Percentiles rank a stretch among this genome's conserved stretches.
Conservation (phyloP, 2,797 vertebrate species). For the Spinus olivaceus region DNA sequence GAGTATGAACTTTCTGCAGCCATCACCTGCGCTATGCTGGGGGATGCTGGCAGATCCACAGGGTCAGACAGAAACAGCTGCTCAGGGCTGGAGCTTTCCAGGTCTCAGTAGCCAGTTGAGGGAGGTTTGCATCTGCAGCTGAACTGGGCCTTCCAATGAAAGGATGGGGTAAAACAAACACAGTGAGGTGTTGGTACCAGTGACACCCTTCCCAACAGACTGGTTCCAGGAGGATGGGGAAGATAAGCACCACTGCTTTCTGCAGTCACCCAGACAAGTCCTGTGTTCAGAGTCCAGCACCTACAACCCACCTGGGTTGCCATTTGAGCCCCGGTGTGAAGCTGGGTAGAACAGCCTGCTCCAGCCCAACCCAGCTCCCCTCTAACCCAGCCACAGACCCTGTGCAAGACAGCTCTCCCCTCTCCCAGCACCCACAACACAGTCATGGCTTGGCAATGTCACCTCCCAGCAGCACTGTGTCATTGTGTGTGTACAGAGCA, state of each 20-base stretch:
- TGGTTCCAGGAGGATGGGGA: not conserved
- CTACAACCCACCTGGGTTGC: not conserved
- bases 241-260: not conserved
- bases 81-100: not conserved
- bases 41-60: not conserved
- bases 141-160: not conserved
- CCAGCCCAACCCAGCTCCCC: not conserved
- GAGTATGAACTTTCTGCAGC: not conserved
- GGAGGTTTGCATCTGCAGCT: not conserved
- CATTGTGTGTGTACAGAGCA: not conserved
- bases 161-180: not conserved
- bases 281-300: not conserved
- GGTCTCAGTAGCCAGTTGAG: not conserved
- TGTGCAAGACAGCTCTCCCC: not conserved
- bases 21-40: not conserved
- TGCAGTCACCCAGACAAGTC: not conserved
- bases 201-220: not conserved
- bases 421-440: not conserved
- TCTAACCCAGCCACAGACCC: not conserved
- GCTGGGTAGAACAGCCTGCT: not conserved
- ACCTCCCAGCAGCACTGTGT: not conserved
- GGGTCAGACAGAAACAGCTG: not conserved
- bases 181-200: not conserved
- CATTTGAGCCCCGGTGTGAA: rapidly evolving
- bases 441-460: not conserved